Evolutionary conservation across 2,888 invertebrate genomes (phyloP).

Genomic region (Apodemia zela): DNA sequence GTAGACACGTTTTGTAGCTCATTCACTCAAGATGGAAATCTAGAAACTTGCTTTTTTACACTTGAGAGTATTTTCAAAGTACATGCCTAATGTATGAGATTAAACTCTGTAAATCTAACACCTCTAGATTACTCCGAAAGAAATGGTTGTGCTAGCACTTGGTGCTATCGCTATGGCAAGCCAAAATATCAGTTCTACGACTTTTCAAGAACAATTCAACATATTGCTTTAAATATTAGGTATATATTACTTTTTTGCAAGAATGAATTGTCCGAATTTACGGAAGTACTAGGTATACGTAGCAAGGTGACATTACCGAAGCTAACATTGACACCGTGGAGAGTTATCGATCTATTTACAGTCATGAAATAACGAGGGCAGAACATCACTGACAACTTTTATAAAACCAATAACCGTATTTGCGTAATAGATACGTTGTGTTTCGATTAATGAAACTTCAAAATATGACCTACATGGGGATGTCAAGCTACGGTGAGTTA

Average conservation of each 20-base stretch:
- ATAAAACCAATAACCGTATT: background rate
- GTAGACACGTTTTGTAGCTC: too few relatives aligned
- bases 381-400: background rate
- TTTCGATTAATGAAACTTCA: slow-evolving; percentile 1
- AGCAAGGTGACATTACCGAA: background rate
- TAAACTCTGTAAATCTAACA: too few relatives aligned
- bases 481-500: background rate
- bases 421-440: background rate
- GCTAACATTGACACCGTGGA: background rate
- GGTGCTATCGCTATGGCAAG: too few relatives aligned
- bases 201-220: background rate
- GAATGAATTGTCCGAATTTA: background rate
- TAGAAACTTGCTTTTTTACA: too few relatives aligned
- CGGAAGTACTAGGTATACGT: background rate
- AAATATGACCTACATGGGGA: slow-evolving; percentile 2
- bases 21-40: too few relatives aligned
- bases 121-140: too few relatives aligned
- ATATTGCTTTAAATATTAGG: too few relatives aligned
- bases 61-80: too few relatives aligned
- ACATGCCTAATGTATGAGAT: too few relatives aligned
- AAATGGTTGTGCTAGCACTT: too few relatives aligned
- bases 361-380: background rate
- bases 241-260: too few relatives aligned
- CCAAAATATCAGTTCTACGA: too few relatives aligned
- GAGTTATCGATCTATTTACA: background rate